A percentile compares a stretch with the other conserved stretches of the same genome.
Conservation (phyloP, 2,113 vertebrate species). For the Echinops telfairi region DNA sequence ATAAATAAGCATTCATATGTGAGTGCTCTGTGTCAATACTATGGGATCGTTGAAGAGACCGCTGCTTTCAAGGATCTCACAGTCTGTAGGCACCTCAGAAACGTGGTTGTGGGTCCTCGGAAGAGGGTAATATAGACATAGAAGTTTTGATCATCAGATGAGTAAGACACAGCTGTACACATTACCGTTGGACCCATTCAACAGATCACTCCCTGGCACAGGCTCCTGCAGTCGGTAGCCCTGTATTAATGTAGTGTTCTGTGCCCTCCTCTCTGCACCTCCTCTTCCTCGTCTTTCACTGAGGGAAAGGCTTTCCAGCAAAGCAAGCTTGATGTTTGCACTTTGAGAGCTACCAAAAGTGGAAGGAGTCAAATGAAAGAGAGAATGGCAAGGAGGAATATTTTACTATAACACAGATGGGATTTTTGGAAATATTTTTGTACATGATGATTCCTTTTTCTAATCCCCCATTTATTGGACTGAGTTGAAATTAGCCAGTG, state of each 20-base stretch:
- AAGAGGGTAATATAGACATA: background rate
- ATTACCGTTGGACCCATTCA: background rate
- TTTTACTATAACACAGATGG: background rate
- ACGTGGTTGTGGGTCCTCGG: background rate
- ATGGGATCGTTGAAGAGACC: background rate
- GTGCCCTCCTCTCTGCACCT: background rate
- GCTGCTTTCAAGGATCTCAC: conserved; percentile 5
- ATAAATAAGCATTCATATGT: background rate
- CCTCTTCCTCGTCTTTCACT: background rate
- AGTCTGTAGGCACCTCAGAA: background rate
- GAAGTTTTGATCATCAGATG: background rate
- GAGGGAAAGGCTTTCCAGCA: background rate
- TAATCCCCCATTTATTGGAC: conserved; percentile 9
- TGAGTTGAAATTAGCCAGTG: background rate
- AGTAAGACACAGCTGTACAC: background rate
- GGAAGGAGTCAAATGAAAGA: background rate
- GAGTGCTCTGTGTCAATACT: background rate
- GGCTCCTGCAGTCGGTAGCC: background rate
- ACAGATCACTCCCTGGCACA: background rate
- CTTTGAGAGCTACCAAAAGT: background rate
- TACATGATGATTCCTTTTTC: background rate
- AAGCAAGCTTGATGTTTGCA: background rate
- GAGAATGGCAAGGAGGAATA: background rate
- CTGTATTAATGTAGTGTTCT: background rate
- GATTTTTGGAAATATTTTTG: conserved; percentile 25